These are phyloP conservation scores for Phoxinus phoxinus DNA, from an alignment of 2,113 vertebrate genomes.

Conservation along the genomic window DNA sequence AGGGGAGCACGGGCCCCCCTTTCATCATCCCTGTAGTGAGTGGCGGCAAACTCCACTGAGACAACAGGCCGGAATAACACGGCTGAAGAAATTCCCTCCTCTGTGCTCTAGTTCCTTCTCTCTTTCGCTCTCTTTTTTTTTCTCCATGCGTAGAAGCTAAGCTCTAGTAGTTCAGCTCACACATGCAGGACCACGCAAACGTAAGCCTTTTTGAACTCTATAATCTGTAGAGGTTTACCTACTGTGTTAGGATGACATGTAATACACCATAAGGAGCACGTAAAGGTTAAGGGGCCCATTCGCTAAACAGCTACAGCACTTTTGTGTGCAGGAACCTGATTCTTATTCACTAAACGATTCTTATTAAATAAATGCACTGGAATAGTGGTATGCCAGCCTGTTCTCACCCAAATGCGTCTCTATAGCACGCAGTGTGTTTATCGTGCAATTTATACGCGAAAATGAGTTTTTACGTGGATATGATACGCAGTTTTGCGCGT, in stretches of 20 bases:
- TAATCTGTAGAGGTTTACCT: not conserved
- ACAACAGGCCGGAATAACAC: conserved; percentile 47
- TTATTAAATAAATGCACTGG: not conserved
- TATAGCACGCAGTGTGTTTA: too few species aligned
- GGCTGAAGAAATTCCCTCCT: conserved; percentile 22
- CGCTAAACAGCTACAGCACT: not conserved
- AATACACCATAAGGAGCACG: not conserved
- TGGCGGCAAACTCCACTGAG: conserved; percentile 45
- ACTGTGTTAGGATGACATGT: not conserved
- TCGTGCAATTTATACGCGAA: too few species aligned
- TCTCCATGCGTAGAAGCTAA: not conserved
- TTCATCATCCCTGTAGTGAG: conserved; percentile 48
- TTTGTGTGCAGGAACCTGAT: not conserved
- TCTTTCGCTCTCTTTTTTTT: not conserved
- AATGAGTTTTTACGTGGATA: too few species aligned
- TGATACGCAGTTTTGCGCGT: too few species aligned
- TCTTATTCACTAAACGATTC: not conserved
- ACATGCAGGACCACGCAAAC: not conserved
- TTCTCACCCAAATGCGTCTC: too few species aligned
- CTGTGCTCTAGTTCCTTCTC: conserved; percentile 8
- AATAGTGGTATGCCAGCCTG: not conserved
- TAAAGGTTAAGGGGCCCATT: not conserved
- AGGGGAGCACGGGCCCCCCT: conserved; percentile 18
- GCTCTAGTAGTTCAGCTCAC: conserved; percentile 2
- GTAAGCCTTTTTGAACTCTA: not conserved